Evolutionary conservation across 1,140 invertebrate species (phyloP), one percentile per base, ranked within the genome.

Genomic region (Polyergus mexicanus): DNA sequence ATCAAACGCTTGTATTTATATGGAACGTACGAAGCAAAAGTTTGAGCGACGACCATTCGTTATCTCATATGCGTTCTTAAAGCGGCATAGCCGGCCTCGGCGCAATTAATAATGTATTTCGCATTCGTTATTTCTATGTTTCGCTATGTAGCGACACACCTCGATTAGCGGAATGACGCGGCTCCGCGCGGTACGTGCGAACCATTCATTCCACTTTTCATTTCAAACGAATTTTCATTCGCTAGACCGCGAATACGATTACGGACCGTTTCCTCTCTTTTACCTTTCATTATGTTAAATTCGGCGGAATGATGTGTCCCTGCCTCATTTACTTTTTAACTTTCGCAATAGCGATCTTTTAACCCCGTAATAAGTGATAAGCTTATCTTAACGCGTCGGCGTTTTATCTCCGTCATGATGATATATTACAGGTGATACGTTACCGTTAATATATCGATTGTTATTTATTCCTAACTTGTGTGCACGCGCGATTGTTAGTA

Each of bases 21-120:
- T 68, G 38, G 38, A 44, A 8, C 77, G 25, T 32, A 22, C 51
- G 35, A 8, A 63, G 78, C 38, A 81, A 81, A 81, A 81, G 35
- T 81, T 81, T 72, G 13, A 19, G 25, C 25, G 11, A 25, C 66
- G 22, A 28, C 7, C 32, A 35, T 69, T 71, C 13, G n/a, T 71
- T 81, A 81, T 81, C 78, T 71, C 11, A 38, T 32, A 72, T 72
- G 66, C 38, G 56, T 72, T 81, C 78, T 81, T 32, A 56, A 58
- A 60, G 19, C 38, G 3, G 66, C 78, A 47, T 72, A 51, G 32
- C 51, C 78, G 11, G 76, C 22, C 63, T 19, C 38, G 51, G 47
- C 25, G 54, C 10, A 81, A 81, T 81, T 81, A 81, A 81, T 81
- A 81, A 81, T 81, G 38, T 38, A 81, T 81, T 44, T 71, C 54